phyloP scores from a whole-genome alignment of 2,888 invertebrate genomes.

The Chrysodeixis includens region DNA sequence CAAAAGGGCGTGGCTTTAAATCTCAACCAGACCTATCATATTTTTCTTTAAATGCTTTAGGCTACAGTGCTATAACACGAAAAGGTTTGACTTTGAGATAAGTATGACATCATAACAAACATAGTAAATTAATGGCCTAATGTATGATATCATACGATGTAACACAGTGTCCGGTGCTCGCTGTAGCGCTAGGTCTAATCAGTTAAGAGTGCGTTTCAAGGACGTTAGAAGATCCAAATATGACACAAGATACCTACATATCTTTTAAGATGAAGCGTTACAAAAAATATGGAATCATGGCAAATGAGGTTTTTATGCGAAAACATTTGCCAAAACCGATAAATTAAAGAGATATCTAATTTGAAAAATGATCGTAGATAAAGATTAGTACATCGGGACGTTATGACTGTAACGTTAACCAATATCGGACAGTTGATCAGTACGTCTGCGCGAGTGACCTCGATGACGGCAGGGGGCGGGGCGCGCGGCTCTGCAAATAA shows the following conservation, averaged over 20 bases:
- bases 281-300: constrained; percentile 11
- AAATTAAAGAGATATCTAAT: constrained; percentile 19
- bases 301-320: constrained; percentile 12
- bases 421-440: constrained; percentile 66
- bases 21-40: constrained; percentile 29
- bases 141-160: constrained; percentile 68
- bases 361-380: constrained; percentile 10
- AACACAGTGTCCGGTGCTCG: constrained; percentile 51
- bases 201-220: constrained; percentile 40
- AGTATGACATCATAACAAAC: constrained; percentile 69
- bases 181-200: constrained; percentile 53
- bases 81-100: constrained; percentile 50
- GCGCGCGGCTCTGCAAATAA: constrained; percentile 68
- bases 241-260: background rate
- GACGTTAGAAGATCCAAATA: constrained; percentile 14
- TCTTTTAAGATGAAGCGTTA: constrained; percentile 7
- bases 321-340: constrained; percentile 34
- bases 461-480: constrained; percentile 74
- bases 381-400: constrained; percentile 30
- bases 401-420: constrained; percentile 61
- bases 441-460: constrained; percentile 77
- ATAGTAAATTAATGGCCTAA: constrained; percentile 63
- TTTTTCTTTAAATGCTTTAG: constrained; percentile 24
- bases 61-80: constrained; percentile 22
- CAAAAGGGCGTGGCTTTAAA: constrained; percentile 64